Conservation (phyloP, 2,888 invertebrate species). For the Lutraria lutraria region DNA sequence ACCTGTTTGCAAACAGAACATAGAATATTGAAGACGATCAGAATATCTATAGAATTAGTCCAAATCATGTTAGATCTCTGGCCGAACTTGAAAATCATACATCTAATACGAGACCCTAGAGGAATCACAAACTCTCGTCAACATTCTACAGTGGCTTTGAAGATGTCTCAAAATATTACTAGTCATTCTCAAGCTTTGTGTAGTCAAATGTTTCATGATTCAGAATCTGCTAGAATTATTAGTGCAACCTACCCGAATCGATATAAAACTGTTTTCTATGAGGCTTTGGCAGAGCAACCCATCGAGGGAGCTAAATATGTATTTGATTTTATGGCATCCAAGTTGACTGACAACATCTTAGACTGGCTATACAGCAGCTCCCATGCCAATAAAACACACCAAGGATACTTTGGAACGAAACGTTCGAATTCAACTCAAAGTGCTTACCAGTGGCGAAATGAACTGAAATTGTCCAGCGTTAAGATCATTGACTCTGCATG, state of each 20-base stretch:
- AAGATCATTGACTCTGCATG: conserved; percentile 18
- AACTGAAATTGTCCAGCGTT: conserved; percentile 7
- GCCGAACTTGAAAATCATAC: conserved; percentile 44
- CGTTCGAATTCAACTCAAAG: conserved; percentile 14
- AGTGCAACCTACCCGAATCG: neutral
- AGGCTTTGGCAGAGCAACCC: conserved; percentile 32
- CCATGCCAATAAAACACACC: neutral
- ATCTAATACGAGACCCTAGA: conserved; percentile 46
- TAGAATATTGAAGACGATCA: conserved; percentile 40
- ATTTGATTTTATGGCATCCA: conserved; percentile 28
- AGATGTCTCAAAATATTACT: neutral
- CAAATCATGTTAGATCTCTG: conserved; percentile 20
- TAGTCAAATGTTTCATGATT: conserved; percentile 23
- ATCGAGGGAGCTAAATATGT: conserved; percentile 30
- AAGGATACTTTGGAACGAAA: conserved; percentile 7
- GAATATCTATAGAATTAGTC: conserved; percentile 37
- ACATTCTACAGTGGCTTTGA: neutral
- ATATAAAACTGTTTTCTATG: conserved; percentile 25
- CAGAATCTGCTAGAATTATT: neutral
- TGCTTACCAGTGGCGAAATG: conserved; percentile 16
- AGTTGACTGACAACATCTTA: neutral
- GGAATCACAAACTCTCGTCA: conserved; percentile 44
- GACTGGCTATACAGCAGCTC: conserved; percentile 19
- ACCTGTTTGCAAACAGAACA: conserved; percentile 6
- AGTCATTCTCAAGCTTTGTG: conserved; percentile 34